A percentile compares a stretch with the other conserved stretches of the same genome.
phyloP scores from a whole-genome alignment of 2,888 invertebrate species.

The Lamellibrachia satsuma region DNA sequence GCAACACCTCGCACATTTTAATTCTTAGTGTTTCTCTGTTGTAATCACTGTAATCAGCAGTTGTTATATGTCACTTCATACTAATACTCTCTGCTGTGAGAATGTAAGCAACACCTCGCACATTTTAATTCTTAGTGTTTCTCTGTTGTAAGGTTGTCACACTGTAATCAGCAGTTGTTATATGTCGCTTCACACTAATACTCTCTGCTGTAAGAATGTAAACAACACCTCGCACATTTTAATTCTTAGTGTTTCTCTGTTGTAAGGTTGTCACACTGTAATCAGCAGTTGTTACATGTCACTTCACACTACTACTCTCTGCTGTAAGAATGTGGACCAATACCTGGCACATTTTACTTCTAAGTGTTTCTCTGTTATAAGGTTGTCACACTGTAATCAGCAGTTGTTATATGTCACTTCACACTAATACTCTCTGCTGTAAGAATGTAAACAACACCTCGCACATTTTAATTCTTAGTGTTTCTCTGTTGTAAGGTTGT shows the following conservation, averaged over 20 bases:
- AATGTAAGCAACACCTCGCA: not conserved
- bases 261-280: not conserved
- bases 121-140: not conserved
- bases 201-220: not conserved
- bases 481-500: too few species aligned
- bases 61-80: slow-evolving; percentile 27
- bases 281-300: not conserved
- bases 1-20: too few species aligned
- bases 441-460: too few species aligned
- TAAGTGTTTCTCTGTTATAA: slow-evolving; percentile 35
- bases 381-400: slow-evolving; percentile 23
- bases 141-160: not conserved
- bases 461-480: too few species aligned
- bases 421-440: not conserved
- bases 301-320: slow-evolving; percentile 37
- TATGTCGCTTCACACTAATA: not conserved
- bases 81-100: slow-evolving; percentile 36
- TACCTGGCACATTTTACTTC: not conserved
- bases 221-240: not conserved
- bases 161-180: not conserved
- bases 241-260: slow-evolving; percentile 14
- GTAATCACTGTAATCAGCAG: too few species aligned
- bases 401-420: not conserved
- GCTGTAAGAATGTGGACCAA: slow-evolving; percentile 21
- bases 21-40: too few species aligned